Conservation (phyloP, 37 sponge, comb jelly and placozoan species). For the Diacarnus erythraeanus region DNA sequence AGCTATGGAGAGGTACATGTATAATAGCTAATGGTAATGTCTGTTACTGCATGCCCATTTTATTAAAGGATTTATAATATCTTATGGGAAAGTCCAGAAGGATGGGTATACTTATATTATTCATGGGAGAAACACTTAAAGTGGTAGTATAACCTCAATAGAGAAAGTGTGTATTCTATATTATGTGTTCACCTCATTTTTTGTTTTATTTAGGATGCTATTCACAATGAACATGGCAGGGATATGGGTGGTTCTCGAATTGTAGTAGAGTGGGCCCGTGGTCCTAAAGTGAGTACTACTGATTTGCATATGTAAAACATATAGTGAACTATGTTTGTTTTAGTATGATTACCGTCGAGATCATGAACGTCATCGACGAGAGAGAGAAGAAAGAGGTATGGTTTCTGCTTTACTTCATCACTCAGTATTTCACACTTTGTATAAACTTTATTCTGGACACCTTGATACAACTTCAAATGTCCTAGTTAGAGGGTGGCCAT, state of each 20-base stretch:
- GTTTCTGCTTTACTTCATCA: neutral
- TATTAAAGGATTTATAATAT: too few species aligned
- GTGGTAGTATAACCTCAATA: too few species aligned
- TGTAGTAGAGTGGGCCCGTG: constrained; percentile 82
- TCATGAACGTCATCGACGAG: neutral
- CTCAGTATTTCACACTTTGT: too few species aligned
- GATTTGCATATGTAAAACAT: neutral
- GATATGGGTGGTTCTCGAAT: constrained; percentile 69
- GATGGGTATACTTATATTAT: too few species aligned
- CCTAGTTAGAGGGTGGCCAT: too few species aligned
- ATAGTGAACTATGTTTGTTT: neutral
- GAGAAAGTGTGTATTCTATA: neutral
- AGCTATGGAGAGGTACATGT: too few species aligned
- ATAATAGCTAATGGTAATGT: too few species aligned
- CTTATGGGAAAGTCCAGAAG: too few species aligned
- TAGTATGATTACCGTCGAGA: constrained; percentile 33
- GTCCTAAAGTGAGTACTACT: constrained; percentile 33
- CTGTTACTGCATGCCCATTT: too few species aligned
- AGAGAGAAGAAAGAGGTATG: neutral
- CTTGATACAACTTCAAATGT: too few species aligned
- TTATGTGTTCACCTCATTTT: neutral
- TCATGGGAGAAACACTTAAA: too few species aligned
- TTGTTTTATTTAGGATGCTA: constrained; percentile 64
- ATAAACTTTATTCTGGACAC: too few species aligned
- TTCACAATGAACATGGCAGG: constrained; percentile 68